Percentiles rank a stretch among this genome's conserved stretches.
Evolutionary conservation across 2,797 vertebrate genomes (phyloP).

Genomic region (Thamnophis elegans): DNA sequence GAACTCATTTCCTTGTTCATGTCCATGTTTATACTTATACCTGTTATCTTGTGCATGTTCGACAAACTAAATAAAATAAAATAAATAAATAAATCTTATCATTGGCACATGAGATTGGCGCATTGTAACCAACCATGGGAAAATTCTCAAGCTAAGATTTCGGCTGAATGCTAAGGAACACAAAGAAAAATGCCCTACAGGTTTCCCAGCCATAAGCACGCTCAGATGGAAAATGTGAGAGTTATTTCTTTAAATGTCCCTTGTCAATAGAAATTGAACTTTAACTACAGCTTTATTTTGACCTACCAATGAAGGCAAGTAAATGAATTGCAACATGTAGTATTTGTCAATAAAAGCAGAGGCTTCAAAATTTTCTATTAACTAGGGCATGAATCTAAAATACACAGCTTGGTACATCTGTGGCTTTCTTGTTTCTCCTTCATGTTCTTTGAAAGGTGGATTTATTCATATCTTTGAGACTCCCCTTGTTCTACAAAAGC

Average conservation of each 20-base stretch:
- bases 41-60: too few relatives aligned
- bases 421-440: slow-evolving; percentile 64
- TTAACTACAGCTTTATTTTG: slow-evolving; percentile 49
- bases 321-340: slow-evolving; percentile 59
- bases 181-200: not conserved
- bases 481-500: slow-evolving; percentile 70
- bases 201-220: not conserved
- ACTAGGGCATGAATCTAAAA: slow-evolving; percentile 67
- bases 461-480: slow-evolving; percentile 68
- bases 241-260: slow-evolving; percentile 21
- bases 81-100: not conserved
- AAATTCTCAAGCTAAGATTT: not conserved
- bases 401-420: slow-evolving; percentile 67
- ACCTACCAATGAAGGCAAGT: slow-evolving; percentile 53
- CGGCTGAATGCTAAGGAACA: not conserved
- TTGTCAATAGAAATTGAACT: slow-evolving; percentile 41
- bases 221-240: not conserved
- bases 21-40: too few relatives aligned
- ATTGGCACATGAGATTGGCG: not conserved
- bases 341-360: slow-evolving; percentile 61
- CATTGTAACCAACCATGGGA: not conserved
- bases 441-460: slow-evolving; percentile 67
- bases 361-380: slow-evolving; percentile 66
- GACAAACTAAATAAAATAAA: too few relatives aligned
- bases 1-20: too few relatives aligned